Evolutionary conservation across 2,797 vertebrate genomes (phyloP).

Genomic region (Eulemur rubriventer): DNA sequence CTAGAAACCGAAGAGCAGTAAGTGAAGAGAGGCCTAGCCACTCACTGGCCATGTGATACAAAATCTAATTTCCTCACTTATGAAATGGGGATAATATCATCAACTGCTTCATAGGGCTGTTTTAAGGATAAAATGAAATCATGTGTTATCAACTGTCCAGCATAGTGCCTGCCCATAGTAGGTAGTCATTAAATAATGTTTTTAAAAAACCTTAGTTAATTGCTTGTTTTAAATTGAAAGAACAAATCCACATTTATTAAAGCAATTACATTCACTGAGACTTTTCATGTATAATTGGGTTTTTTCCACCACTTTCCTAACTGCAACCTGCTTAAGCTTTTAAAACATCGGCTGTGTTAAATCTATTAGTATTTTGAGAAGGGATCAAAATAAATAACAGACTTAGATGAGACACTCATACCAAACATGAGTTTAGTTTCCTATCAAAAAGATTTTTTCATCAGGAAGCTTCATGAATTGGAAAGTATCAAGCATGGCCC

Average conservation of each 20-base stretch:
- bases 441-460: not conserved
- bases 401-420: not conserved
- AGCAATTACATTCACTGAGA: not conserved
- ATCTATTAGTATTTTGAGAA: not conserved
- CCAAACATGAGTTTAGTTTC: not conserved
- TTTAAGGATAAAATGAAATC: not conserved
- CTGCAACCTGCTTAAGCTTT: not conserved
- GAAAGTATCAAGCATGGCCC: not conserved
- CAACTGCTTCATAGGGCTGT: not conserved
- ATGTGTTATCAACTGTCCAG: not conserved
- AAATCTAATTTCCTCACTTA: not conserved
- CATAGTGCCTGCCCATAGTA: not conserved
- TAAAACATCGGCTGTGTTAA: not conserved
- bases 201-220: not conserved
- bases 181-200: not conserved
- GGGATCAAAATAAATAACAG: not conserved
- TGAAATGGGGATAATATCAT: not conserved
- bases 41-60: not conserved
- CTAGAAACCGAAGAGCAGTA: not conserved
- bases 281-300: not conserved
- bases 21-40: not conserved
- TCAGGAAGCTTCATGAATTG: not conserved
- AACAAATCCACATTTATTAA: not conserved
- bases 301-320: not conserved
- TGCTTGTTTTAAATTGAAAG: not conserved